These are phyloP conservation scores for Anseranas semipalmata DNA, from an alignment of 2,113 vertebrate species.

Conservation along the genomic window DNA sequence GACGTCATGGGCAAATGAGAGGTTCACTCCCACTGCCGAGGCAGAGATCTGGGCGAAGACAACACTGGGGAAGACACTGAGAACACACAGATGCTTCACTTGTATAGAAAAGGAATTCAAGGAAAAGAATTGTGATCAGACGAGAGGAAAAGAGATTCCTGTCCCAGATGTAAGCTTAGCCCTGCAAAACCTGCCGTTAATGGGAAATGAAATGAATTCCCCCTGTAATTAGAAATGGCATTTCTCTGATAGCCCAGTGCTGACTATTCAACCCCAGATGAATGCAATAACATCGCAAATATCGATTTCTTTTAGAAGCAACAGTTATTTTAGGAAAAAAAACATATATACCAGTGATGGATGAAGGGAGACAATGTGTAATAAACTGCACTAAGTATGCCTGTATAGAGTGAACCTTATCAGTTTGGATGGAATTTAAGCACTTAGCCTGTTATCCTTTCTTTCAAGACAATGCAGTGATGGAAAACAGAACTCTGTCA, in stretches of 20 bases:
- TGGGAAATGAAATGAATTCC: slow-evolving; percentile 22
- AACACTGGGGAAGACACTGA: not conserved
- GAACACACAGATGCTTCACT: not conserved
- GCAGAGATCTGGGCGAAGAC: not conserved
- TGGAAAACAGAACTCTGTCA: slow-evolving; percentile 66
- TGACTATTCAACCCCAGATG: not conserved
- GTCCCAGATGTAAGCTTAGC: not conserved
- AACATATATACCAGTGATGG: not conserved
- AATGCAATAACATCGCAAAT: slow-evolving; percentile 28
- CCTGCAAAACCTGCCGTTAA: not conserved
- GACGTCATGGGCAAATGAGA: not conserved
- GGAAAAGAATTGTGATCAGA: not conserved
- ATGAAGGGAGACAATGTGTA: slow-evolving; percentile 48
- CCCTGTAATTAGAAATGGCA: slow-evolving; percentile 11
- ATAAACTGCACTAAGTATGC: slow-evolving; percentile 43
- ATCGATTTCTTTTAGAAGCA: slow-evolving; percentile 18
- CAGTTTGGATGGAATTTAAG: slow-evolving; percentile 70
- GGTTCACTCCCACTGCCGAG: accelerated
- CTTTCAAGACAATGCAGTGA: slow-evolving; percentile 68
- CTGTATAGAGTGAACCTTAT: slow-evolving; percentile 51
- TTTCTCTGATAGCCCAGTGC: slow-evolving; percentile 26
- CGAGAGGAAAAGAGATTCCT: not conserved
- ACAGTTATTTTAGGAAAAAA: not conserved
- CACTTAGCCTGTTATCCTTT: slow-evolving; percentile 63
- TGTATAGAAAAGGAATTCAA: not conserved